Conservation (phyloP, 2,797 vertebrate species). For the Cynopterus sphinx region DNA sequence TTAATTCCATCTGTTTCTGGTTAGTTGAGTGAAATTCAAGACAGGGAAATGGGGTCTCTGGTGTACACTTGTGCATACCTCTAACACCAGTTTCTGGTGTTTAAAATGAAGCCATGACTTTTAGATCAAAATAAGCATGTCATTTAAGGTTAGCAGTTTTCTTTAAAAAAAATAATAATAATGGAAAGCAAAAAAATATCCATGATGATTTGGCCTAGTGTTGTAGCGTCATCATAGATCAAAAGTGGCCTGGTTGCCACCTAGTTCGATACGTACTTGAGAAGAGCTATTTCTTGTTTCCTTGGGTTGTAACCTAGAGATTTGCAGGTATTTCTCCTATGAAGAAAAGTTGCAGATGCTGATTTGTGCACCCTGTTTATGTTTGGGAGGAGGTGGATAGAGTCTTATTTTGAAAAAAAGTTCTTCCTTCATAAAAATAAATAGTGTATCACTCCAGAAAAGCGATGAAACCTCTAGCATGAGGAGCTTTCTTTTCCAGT, state of each 20-base stretch:
- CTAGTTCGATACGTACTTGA: not conserved
- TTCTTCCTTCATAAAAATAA: not conserved
- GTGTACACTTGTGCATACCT: not conserved
- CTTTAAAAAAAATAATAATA: not conserved
- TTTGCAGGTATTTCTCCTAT: not conserved
- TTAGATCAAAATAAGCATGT: not conserved
- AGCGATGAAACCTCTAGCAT: not conserved
- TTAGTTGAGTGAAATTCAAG: constrained; percentile 31
- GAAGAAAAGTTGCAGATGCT: not conserved
- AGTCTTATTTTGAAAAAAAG: not conserved
- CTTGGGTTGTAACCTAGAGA: not conserved
- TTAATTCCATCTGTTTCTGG: constrained; percentile 41
- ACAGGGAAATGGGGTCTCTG: not conserved
- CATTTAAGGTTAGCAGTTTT: not conserved
- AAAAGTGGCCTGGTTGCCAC: not conserved
- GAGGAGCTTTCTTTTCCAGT: not conserved
- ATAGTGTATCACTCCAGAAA: not conserved
- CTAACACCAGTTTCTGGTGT: not conserved
- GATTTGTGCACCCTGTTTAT: not conserved
- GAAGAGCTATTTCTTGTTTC: not conserved
- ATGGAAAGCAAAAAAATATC: not conserved
- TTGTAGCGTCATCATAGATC: not conserved
- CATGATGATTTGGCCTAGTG: not conserved
- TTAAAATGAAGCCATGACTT: constrained; percentile 9
- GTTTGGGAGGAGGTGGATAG: not conserved